Base-by-base conservation (phyloP, 2,113 vertebrate genomes). In the Crotalus tigris region DNA sequence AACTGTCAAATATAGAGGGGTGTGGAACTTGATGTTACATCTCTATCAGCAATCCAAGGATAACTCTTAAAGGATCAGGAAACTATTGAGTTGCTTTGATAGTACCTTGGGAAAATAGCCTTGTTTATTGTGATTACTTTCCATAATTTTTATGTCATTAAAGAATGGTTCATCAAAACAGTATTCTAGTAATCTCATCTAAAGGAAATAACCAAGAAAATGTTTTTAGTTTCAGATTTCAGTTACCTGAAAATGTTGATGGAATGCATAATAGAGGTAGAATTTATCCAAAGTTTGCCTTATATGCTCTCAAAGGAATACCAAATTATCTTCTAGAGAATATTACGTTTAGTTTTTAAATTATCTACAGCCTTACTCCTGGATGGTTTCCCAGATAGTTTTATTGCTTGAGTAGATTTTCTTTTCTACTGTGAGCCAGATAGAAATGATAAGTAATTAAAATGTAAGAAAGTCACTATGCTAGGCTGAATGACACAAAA, bases 261-360 rank as follows among this genome's bases (percentile, higher is more conserved):
- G 24, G 10, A 94, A 95, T 92, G 91, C 94, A 46, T 0, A 1
- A 95, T 87, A 91, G 8, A 85, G 90, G 81, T 88, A 93, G 54
- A 91, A 90, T 88, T 92, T 44, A 91, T 92, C 23, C 15, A 91
- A 54, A 24, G 93, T 90, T 91, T 94, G 90, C 59, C 90, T 92
- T 53, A 91, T 5, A 39, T 94, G 86, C 94, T 95, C 94, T 94
- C 51, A 53, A 91, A 95, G 94, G 92, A 93, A 91, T 91, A 88
- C 93, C 90, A 93, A 93, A 94, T 92, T 64, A 96, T 91, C 86
- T 95, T 94, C 94, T 94, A 61, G 93, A 92, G 93, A 94, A 91
- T 94, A 96, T 90, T 95, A 94, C 88, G 96, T 96, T 96, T 91
- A 92, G 15, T 88, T 96, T 95, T 93, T 93, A 95, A 96, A 94